A percentile compares a stretch with the other conserved stretches of the same genome.
Conservation (phyloP, 2,888 invertebrate genomes). For the Drymonia ruficornis region DNA sequence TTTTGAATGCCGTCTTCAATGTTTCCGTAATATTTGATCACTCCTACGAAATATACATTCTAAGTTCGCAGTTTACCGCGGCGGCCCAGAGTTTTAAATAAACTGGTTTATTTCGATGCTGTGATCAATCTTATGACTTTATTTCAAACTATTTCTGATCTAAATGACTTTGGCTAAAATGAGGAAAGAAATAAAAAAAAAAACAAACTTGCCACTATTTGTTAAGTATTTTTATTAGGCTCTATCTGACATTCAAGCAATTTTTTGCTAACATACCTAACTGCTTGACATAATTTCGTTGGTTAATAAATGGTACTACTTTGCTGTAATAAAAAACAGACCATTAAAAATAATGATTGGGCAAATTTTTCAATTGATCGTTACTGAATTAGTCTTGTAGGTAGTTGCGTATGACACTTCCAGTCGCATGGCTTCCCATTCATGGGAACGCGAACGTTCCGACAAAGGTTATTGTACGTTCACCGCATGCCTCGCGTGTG, state of each 20-base stretch:
- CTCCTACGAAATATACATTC: neutral
- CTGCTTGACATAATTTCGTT: no score
- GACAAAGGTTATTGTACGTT: neutral
- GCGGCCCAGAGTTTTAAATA: conserved; percentile 27
- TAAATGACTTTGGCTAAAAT: neutral
- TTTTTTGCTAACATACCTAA: no score
- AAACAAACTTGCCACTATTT: no score
- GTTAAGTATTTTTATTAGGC: no score
- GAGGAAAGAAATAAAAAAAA: no score
- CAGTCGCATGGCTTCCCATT: neutral
- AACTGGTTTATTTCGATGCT: conserved; percentile 31
- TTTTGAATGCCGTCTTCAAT: no score
- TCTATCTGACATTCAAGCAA: no score
- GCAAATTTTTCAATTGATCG: neutral
- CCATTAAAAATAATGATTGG: neutral
- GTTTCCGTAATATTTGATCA: neutral
- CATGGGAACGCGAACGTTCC: neutral
- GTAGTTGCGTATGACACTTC: neutral
- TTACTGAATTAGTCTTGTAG: neutral
- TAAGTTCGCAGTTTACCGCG: conserved; percentile 10
- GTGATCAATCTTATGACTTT: conserved; percentile 32
- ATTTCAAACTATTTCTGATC: conserved; percentile 30
- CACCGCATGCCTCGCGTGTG: conserved; percentile 10
- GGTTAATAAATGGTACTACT: no score
- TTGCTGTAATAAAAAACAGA: no score